Percentiles rank a stretch among this genome's conserved stretches.
phyloP scores from a whole-genome alignment of 2,797 vertebrate species.

The Odontamblyopus rebecca region DNA sequence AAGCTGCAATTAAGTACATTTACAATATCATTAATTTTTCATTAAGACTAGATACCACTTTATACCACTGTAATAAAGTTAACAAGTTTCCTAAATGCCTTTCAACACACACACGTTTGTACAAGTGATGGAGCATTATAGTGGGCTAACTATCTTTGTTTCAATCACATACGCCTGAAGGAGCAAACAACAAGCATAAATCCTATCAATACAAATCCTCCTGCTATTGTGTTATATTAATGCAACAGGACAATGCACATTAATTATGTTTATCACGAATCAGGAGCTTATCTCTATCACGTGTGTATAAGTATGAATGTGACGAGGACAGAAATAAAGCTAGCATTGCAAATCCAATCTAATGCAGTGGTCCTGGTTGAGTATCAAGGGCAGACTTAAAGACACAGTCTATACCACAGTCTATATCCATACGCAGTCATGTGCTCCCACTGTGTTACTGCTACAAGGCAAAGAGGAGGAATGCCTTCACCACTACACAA shows the following conservation, averaged over 20 bases:
- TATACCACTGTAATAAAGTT: conserved; percentile 3
- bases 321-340: conserved; percentile 10
- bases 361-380: conserved; percentile 28
- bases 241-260: conserved; percentile 10
- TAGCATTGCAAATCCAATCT: conserved; percentile 20
- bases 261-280: neutral
- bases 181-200: conserved; percentile 23
- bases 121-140: conserved; percentile 22
- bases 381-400: conserved; percentile 29
- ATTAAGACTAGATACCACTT: conserved; percentile 12
- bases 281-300: conserved; percentile 16
- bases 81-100: conserved; percentile 17
- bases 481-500: neutral
- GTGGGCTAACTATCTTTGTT: conserved; percentile 23
- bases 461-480: conserved; percentile 33
- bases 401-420: conserved; percentile 34
- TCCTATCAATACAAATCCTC: conserved; percentile 6
- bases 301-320: conserved; percentile 7
- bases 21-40: conserved; percentile 19
- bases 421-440: too few species aligned
- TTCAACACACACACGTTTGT: conserved; percentile 17
- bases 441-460: conserved; percentile 22
- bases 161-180: conserved; percentile 19
- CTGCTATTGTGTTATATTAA: conserved; percentile 9
- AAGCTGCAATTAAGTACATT: conserved; percentile 28